Evolutionary conservation across 2,888 invertebrate genomes (phyloP).

Genomic region (Noctua pronuba): DNA sequence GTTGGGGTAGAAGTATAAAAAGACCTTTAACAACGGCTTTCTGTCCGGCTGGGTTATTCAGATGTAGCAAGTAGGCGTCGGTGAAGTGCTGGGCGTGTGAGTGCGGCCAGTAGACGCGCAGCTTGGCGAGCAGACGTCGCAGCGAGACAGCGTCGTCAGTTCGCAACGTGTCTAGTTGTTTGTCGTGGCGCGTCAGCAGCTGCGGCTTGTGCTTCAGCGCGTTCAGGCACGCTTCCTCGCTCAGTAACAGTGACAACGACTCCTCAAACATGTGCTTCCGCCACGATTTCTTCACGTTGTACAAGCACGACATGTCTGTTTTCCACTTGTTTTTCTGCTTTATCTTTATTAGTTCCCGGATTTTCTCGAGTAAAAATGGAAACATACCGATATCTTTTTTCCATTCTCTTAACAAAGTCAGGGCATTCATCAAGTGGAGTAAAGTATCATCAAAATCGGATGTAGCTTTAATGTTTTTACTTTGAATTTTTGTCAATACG

Average conservation of each 20-base stretch:
- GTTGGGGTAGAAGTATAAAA: slow-evolving; percentile 72
- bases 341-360: slow-evolving; percentile 71
- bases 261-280: slow-evolving; percentile 78
- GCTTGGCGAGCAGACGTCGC: slow-evolving; percentile 72
- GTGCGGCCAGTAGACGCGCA: slow-evolving; percentile 80
- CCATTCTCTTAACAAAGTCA: slow-evolving; percentile 76
- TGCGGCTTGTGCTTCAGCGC: slow-evolving; percentile 81
- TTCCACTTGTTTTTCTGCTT: slow-evolving; percentile 71
- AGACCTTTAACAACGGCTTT: slow-evolving; percentile 73
- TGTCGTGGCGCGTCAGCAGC: slow-evolving; percentile 70
- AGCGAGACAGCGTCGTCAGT: slow-evolving; percentile 70
- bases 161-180: slow-evolving; percentile 69
- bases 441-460: slow-evolving; percentile 67
- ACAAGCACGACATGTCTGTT: slow-evolving; percentile 69
- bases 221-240: slow-evolving; percentile 76
- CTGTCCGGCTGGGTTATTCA: slow-evolving; percentile 71
- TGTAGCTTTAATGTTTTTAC: slow-evolving; percentile 65
- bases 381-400: slow-evolving; percentile 74
- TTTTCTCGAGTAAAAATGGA: slow-evolving; percentile 69
- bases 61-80: slow-evolving; percentile 65
- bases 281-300: slow-evolving; percentile 78
- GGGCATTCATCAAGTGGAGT: slow-evolving; percentile 62
- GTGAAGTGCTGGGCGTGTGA: slow-evolving; percentile 74
- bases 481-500: slow-evolving; percentile 65
- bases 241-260: slow-evolving; percentile 73